phyloP scores from a whole-genome alignment of 2,888 invertebrate species.

The Gymnoscelis rufifasciata region DNA sequence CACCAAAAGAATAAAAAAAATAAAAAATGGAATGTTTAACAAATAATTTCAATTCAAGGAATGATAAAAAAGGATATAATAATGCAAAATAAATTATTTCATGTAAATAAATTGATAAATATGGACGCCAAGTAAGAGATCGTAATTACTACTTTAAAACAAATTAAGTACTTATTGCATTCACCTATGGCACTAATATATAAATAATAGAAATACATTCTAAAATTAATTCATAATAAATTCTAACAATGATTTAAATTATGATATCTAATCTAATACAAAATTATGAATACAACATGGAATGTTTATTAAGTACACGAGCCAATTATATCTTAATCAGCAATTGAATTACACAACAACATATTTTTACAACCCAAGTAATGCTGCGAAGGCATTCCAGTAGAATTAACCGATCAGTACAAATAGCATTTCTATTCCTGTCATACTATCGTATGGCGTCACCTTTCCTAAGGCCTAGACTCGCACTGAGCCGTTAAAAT shows the following conservation, averaged over 20 bases:
- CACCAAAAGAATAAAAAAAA: constrained; percentile 44
- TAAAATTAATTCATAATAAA: constrained; percentile 36
- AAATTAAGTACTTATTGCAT: constrained; percentile 36
- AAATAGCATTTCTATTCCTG: constrained; percentile 2
- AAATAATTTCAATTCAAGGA: constrained; percentile 22
- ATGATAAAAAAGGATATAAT: not conserved
- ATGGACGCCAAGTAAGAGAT: constrained; percentile 52
- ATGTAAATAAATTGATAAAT: constrained; percentile 16
- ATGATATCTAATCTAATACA: constrained; percentile 18
- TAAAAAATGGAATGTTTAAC: constrained; percentile 35
- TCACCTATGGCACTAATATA: constrained; percentile 65
- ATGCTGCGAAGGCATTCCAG: no score
- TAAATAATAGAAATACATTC: constrained; percentile 32
- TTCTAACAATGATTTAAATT: constrained; percentile 28
- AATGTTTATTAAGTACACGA: constrained; percentile 41
- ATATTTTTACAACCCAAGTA: constrained; percentile 38
- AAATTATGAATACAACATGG: constrained; percentile 34
- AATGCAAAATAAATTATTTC: constrained; percentile 3
- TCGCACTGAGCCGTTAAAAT: constrained; percentile 5
- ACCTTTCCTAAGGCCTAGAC: constrained; percentile 6
- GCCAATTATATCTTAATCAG: constrained; percentile 31
- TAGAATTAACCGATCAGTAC: not conserved
- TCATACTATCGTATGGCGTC: constrained; percentile 6
- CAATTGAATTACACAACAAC: constrained; percentile 33
- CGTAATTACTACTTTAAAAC: constrained; percentile 36